Conservation (phyloP, 2,113 vertebrate genomes). For the Pseudolaguvia tuberculata region DNA sequence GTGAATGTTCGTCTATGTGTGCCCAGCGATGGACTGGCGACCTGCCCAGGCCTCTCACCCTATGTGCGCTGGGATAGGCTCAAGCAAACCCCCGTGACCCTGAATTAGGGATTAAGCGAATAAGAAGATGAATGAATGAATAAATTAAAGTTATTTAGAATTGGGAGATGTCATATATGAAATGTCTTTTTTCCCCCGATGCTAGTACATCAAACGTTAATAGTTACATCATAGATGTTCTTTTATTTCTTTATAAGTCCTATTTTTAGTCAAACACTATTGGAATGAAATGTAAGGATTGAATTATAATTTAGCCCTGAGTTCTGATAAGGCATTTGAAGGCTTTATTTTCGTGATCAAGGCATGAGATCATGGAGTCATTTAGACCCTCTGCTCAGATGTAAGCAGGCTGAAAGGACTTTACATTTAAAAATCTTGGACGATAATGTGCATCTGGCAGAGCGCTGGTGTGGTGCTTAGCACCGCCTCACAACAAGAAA, state of each 20-base stretch:
- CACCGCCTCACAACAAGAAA: too few relatives aligned
- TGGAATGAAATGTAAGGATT: background rate
- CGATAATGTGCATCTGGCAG: too few relatives aligned
- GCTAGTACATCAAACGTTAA: background rate
- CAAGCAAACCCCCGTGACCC: too few relatives aligned
- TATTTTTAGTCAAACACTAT: background rate
- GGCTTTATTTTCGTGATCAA: constrained; percentile 3
- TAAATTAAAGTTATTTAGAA: too few relatives aligned
- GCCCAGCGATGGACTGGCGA: too few relatives aligned
- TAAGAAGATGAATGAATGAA: too few relatives aligned
- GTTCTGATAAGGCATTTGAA: background rate
- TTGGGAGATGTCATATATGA: background rate
- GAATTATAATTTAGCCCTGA: background rate
- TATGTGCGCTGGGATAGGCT: too few relatives aligned
- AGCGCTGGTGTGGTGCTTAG: too few relatives aligned
- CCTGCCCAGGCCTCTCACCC: too few relatives aligned
- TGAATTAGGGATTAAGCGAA: too few relatives aligned
- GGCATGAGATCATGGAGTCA: background rate
- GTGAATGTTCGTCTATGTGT: too few relatives aligned
- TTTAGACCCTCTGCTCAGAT: background rate
- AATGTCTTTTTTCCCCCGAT: background rate
- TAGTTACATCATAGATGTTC: background rate
- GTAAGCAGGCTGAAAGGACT: background rate
- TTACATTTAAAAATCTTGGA: too few relatives aligned
- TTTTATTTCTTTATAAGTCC: background rate